Percentiles rank a stretch among this genome's conserved stretches.
Evolutionary conservation across 2,888 invertebrate genomes (phyloP).

Genomic region (Tachina grossa): DNA sequence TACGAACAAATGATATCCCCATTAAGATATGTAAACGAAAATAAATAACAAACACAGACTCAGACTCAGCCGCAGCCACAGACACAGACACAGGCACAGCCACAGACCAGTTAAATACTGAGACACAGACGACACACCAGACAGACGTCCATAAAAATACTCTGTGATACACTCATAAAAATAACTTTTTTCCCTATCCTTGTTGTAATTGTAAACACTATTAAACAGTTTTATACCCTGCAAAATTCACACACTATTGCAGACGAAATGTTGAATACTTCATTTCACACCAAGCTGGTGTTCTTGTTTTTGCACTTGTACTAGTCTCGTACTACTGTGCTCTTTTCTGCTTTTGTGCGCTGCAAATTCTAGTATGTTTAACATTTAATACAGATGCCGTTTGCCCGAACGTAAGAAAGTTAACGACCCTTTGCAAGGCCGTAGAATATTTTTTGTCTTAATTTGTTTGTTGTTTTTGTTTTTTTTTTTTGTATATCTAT

Average conservation of each 20-base stretch:
- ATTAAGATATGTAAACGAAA: slow-evolving; percentile 39
- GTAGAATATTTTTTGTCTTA: slow-evolving; percentile 60
- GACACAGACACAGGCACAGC: slow-evolving; percentile 13
- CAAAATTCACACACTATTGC: slow-evolving; percentile 21
- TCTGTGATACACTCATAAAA: slow-evolving; percentile 44
- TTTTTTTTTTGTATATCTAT: slow-evolving; percentile 19
- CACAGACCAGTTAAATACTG: background rate
- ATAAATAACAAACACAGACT: slow-evolving; percentile 44
- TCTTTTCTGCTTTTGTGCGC: slow-evolving; percentile 27
- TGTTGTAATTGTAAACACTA: slow-evolving; percentile 52
- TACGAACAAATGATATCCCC: slow-evolving; percentile 23
- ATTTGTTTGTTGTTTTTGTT: slow-evolving; percentile 14
- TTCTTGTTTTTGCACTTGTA: slow-evolving; percentile 38
- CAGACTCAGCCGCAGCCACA: slow-evolving; percentile 7
- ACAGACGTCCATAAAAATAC: slow-evolving; percentile 48
- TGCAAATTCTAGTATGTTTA: slow-evolving; percentile 46
- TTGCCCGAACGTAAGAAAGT: slow-evolving; percentile 63
- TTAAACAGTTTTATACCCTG: slow-evolving; percentile 54
- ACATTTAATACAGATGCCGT: slow-evolving; percentile 69
- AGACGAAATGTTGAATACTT: slow-evolving; percentile 25
- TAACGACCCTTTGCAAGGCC: slow-evolving; percentile 72
- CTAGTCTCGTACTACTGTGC: slow-evolving; percentile 47
- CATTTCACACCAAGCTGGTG: background rate
- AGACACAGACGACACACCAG: slow-evolving; percentile 31
- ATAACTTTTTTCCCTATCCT: slow-evolving; percentile 29